phyloP scores from a whole-genome alignment of 2,888 invertebrate genomes.

The Ochropacha duplaris region DNA sequence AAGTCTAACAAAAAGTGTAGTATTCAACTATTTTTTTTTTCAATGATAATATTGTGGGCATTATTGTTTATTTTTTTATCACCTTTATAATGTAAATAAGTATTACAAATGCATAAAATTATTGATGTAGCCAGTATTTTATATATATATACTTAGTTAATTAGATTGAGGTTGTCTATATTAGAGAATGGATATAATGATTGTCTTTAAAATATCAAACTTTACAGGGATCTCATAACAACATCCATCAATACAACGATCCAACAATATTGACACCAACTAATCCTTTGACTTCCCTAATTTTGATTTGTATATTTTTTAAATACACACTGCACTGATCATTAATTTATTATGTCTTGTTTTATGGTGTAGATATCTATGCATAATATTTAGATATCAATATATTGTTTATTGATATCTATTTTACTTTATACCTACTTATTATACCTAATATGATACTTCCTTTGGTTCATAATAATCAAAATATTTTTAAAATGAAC shows the following conservation, averaged over 20 bases:
- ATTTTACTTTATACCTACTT: too few relatives aligned
- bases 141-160: conserved; percentile 27
- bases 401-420: background rate
- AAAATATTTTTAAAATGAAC: conserved; percentile 7
- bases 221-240: conserved; percentile 7
- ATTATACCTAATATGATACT: too few relatives aligned
- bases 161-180: conserved; percentile 5
- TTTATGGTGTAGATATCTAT: background rate
- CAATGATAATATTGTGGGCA: background rate
- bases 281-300: background rate
- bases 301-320: background rate
- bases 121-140: conserved; percentile 36
- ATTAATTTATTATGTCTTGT: background rate
- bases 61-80: conserved; percentile 18
- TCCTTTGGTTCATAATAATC: background rate
- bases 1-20: too few relatives aligned
- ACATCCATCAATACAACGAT: too few relatives aligned
- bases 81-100: conserved; percentile 10
- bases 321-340: background rate
- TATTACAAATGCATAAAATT: conserved; percentile 17
- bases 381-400: background rate
- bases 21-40: too few relatives aligned
- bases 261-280: background rate
- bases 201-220: conserved; percentile 8
- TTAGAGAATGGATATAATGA: conserved; percentile 12